Percentiles rank a stretch among this genome's conserved stretches.
These are phyloP conservation scores for Ephydatia muelleri DNA, from an alignment of 37 sponge, comb jelly and placozoan genomes.

Conservation along the genomic window DNA sequence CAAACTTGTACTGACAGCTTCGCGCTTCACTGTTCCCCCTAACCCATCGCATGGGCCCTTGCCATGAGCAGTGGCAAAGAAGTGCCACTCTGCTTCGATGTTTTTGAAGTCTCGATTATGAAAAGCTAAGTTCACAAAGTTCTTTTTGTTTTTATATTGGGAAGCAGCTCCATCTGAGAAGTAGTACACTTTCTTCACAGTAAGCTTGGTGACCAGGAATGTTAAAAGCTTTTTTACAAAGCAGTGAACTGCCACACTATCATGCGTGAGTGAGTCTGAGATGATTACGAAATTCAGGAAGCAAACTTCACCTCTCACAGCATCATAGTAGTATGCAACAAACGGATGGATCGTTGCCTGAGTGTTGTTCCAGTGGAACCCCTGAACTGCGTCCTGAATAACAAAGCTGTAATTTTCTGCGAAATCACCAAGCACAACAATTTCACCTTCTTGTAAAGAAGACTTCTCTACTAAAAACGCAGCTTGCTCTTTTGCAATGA, in stretches of 20 bases:
- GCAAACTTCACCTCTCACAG: conserved; percentile 12
- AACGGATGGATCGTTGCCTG: conserved; percentile 46
- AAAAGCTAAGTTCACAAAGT: conserved; percentile 54
- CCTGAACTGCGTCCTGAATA: conserved; percentile 42
- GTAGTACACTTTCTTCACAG: conserved; percentile 33
- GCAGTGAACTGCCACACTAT: conserved; percentile 46
- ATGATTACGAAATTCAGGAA: conserved; percentile 40
- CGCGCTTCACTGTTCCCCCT: conserved; percentile 58
- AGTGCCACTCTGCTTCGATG: conserved; percentile 57
- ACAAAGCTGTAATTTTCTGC: conserved; percentile 51
- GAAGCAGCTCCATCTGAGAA: conserved; percentile 65
- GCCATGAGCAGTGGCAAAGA: conserved; percentile 60
- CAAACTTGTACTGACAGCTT: conserved; percentile 48
- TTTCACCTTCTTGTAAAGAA: conserved; percentile 18
- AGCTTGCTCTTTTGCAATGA: conserved; percentile 34
- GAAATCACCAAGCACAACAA: conserved; percentile 36
- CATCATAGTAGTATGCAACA: conserved; percentile 24
- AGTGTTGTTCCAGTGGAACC: conserved; percentile 55
- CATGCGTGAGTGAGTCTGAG: too few species aligned
- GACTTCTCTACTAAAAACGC: conserved; percentile 13
- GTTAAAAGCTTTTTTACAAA: conserved; percentile 33
- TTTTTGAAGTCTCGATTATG: conserved; percentile 52
- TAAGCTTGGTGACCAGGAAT: conserved; percentile 24
- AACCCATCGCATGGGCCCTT: conserved; percentile 62
- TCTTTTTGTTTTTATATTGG: conserved; percentile 59